Evolutionary conservation across 2,113 vertebrate species (phyloP), one percentile per base, ranked within the genome.

Genomic region (Limnothrissa miodon): DNA sequence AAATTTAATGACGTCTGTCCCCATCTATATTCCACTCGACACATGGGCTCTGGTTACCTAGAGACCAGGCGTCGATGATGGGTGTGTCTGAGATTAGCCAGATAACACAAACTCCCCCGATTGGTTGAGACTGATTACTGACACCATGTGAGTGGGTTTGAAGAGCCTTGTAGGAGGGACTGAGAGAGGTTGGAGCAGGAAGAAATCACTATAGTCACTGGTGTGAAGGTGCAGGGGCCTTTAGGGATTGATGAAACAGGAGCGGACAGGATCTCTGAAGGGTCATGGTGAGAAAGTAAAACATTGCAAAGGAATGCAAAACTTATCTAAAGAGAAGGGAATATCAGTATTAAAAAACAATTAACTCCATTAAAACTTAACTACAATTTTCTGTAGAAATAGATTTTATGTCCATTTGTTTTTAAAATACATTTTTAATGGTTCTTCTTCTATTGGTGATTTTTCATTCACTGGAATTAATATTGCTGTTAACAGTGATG

Each of bases 1-100:
- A 92, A 93, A 85, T 89, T 93, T 92, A 83, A 91, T 91, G 39
- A 87, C 74, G 74, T 89, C 83, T 89, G 85, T 85, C 88, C 91
- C 86, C 85, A 90, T 90, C 86, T 85, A 82, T 87, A 79, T 81
- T n/a, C 82, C 85, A 87, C 87, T 86, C 17, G 74, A 78, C 42
- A 9, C 79, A 62, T 44, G 44, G 5, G 83, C 88, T 90, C 87
- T 84, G 83, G 90, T 93, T 90, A 83, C 91, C 83, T 81, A 45
- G 87, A 42, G 79, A 89, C 86, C 39, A 80, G 86, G 82, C 25
- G 74, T 78, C 81, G 87, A 87, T 89, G 87, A 88, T 83, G 83
- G 74, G 51, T 39, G 48, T 82, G 81, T 36, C 46, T 29, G 2
- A 15, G 86, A 80, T 81, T 8, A 48, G 85, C 83, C 87, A 82